These are phyloP conservation scores for Marisa cornuarietis DNA, from an alignment of 1,140 invertebrate genomes.

Conservation along the genomic window DNA sequence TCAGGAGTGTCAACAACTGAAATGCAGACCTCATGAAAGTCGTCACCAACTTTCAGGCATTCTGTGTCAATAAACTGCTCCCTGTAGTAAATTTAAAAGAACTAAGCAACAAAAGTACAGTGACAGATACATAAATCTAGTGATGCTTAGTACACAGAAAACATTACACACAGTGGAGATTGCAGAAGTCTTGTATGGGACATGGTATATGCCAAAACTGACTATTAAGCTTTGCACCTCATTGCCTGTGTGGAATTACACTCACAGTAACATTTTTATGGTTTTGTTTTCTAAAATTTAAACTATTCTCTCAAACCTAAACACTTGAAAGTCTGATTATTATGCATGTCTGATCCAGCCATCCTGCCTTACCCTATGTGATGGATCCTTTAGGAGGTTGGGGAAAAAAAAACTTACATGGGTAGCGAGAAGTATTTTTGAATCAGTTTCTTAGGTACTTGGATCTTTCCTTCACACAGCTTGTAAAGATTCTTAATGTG, in stretches of 20 bases:
- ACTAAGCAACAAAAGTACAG: neutral
- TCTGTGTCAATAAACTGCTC: constrained; percentile 32
- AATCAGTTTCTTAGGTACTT: constrained; percentile 30
- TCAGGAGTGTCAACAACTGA: constrained; percentile 34
- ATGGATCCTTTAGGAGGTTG: no score
- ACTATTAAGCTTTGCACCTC: no score
- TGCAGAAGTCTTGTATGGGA: neutral
- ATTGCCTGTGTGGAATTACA: no score
- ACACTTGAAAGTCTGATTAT: neutral
- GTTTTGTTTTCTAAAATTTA: neutral
- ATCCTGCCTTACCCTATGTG: no score
- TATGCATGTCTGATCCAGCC: neutral
- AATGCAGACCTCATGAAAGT: constrained; percentile 39
- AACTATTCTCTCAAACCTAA: neutral
- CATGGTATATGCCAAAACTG: neutral
- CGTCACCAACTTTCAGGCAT: constrained; percentile 28
- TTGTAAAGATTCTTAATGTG: constrained; percentile 39
- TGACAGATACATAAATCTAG: no score
- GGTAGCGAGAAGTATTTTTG: constrained; percentile 19
- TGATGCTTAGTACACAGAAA: neutral
- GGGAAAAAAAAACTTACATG: neutral
- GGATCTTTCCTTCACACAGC: constrained; percentile 33
- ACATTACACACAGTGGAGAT: neutral
- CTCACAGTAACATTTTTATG: neutral
- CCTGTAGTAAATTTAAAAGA: constrained; percentile 18